Conservation (phyloP, 2,113 vertebrate species). For the Phalacrocorax brasilianus region DNA sequence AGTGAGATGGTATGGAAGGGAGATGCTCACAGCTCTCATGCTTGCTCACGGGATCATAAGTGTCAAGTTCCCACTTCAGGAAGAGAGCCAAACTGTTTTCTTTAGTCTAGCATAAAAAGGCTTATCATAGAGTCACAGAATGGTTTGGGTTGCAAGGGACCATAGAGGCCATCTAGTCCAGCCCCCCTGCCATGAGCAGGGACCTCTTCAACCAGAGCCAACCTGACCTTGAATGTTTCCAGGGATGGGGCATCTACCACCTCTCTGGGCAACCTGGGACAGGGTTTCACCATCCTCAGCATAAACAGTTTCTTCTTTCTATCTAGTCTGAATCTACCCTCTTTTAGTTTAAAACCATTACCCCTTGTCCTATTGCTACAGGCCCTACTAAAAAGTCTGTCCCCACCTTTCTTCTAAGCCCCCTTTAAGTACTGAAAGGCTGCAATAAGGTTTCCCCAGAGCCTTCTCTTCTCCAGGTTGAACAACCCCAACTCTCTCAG, state of each 20-base stretch:
- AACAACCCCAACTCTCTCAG: neutral
- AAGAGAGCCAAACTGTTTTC: neutral
- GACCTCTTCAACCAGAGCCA: neutral
- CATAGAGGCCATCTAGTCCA: no score
- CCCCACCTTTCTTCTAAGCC: no score
- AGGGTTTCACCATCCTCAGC: neutral
- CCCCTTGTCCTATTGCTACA: neutral
- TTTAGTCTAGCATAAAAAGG: neutral
- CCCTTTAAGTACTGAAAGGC: no score
- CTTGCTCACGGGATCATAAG: neutral
- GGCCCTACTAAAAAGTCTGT: no score
- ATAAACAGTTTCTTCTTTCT: neutral
- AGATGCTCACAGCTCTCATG: neutral
- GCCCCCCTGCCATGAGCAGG: no score
- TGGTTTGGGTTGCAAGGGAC: no score
- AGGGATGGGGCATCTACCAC: neutral
- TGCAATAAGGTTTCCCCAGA: no score
- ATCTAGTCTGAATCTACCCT: neutral
- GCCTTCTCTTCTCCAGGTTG: no score
- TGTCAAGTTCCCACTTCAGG: neutral
- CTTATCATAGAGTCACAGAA: neutral
- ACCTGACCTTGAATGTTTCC: neutral
- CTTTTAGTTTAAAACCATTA: neutral
- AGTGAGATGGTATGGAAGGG: neutral
- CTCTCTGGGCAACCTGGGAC: neutral